A percentile compares a stretch with the other conserved stretches of the same genome.
These are phyloP conservation scores for Tortricodes alternella DNA, from an alignment of 2,888 invertebrate species.

Conservation along the genomic window DNA sequence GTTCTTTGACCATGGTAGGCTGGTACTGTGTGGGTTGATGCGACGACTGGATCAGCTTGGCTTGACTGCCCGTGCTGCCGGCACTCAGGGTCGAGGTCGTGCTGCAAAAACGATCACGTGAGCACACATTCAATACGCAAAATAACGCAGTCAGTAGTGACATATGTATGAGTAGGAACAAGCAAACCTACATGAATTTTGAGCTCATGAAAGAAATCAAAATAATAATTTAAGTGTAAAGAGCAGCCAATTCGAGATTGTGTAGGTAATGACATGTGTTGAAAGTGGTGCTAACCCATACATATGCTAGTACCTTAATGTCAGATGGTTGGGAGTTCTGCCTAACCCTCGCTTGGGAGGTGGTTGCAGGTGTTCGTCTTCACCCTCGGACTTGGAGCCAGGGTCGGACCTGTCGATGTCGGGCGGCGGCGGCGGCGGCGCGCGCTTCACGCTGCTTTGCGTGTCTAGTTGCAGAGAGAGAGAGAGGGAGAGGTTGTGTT, in stretches of 20 bases:
- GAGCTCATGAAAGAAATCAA: constrained; percentile 38
- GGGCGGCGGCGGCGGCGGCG: constrained; percentile 60
- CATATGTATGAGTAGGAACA: constrained; percentile 73
- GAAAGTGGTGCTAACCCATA: constrained; percentile 56
- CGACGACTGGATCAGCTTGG: constrained; percentile 95
- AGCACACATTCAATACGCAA: constrained; percentile 9
- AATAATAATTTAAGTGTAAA: constrained; percentile 32
- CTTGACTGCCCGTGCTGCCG: constrained; percentile 96
- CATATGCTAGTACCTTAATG: constrained; percentile 86
- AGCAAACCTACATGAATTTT: constrained; percentile 60
- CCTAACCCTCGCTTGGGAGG: constrained; percentile 88
- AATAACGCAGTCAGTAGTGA: constrained; percentile 42
- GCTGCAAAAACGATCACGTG: constrained; percentile 76
- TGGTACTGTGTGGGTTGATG: constrained; percentile 96
- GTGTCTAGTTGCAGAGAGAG: constrained; percentile 33
- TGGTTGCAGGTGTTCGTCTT: constrained; percentile 89
- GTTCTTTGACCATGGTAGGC: constrained; percentile 92
- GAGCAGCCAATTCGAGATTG: constrained; percentile 43
- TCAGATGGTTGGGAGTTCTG: constrained; percentile 96
- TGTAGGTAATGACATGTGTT: constrained; percentile 51
- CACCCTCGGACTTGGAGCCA: constrained; percentile 93
- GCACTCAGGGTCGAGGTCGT: constrained; percentile 97
- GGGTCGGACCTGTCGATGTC: constrained; percentile 82
- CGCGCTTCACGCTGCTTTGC: constrained; percentile 50
- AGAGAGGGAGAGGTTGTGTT: constrained; percentile 20